These are phyloP conservation scores for Tyria jacobaeae DNA, from an alignment of 2,888 invertebrate species.

Conservation along the genomic window DNA sequence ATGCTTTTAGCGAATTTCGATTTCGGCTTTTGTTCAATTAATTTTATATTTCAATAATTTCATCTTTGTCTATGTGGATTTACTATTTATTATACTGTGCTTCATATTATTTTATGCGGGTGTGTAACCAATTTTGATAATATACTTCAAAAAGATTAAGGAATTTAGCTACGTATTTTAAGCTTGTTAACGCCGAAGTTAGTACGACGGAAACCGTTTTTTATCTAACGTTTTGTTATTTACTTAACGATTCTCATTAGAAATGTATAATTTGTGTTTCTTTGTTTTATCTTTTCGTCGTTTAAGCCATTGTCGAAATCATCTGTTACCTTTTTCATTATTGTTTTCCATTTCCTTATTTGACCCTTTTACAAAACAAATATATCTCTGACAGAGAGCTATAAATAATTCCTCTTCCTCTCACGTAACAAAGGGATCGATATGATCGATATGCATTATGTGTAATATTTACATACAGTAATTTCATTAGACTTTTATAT, in stretches of 20 bases:
- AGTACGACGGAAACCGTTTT: neutral
- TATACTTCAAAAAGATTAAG: neutral
- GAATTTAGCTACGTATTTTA: neutral
- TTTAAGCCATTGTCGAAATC: no score
- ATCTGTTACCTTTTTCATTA: no score
- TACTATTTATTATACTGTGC: conserved; percentile 9
- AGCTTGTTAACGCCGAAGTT: neutral
- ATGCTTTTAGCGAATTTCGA: conserved; percentile 16
- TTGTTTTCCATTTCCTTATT: no score
- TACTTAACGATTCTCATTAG: no score
- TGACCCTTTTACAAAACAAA: no score
- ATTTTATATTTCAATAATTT: conserved; percentile 26
- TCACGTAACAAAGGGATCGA: no score
- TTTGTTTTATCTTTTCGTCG: no score
- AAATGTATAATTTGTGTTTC: no score
- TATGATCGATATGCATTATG: no score
- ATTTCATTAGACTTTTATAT: neutral
- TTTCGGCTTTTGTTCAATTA: conserved; percentile 20
- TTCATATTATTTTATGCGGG: neutral
- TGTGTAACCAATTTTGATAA: neutral
- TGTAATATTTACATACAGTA: neutral
- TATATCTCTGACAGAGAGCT: no score
- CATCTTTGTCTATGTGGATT: conserved; percentile 14
- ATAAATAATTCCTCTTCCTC: no score
- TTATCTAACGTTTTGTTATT: neutral